Evolutionary conservation across 2,888 invertebrate genomes (phyloP).

Genomic region (Pyrrhosoma nymphula): DNA sequence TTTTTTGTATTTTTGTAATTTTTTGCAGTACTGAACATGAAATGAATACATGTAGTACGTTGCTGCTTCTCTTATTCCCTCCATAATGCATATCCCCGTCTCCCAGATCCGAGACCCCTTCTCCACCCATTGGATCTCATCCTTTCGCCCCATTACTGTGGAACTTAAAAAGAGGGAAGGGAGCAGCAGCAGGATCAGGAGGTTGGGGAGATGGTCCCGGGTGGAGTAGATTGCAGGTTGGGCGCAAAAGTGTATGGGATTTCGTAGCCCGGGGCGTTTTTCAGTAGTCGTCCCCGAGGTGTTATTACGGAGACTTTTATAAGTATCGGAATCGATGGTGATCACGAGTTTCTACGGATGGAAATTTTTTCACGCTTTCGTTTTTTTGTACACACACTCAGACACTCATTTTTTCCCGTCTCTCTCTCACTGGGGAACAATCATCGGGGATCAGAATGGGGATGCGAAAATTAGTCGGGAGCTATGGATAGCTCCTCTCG

Average conservation of each 20-base stretch:
- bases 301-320: neutral
- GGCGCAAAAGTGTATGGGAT: slow-evolving; percentile 21
- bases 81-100: no score
- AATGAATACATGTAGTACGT: no score
- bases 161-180: no score
- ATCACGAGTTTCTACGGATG: slow-evolving; percentile 14
- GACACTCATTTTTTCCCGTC: neutral
- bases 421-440: neutral
- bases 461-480: slow-evolving; percentile 28
- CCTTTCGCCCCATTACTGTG: no score
- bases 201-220: neutral
- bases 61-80: no score
- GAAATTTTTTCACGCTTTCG: slow-evolving; percentile 11
- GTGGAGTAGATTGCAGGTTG: neutral
- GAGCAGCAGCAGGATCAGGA: neutral
- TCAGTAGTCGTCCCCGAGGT: slow-evolving; percentile 31
- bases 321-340: neutral
- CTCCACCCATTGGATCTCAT: no score
- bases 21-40: no score
- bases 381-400: neutral
- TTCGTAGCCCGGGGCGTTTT: neutral
- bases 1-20: no score
- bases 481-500: neutral
- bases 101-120: no score
- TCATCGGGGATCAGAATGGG: neutral